Conservation (phyloP, 1,140 invertebrate species). For the Periplaneta americana region DNA sequence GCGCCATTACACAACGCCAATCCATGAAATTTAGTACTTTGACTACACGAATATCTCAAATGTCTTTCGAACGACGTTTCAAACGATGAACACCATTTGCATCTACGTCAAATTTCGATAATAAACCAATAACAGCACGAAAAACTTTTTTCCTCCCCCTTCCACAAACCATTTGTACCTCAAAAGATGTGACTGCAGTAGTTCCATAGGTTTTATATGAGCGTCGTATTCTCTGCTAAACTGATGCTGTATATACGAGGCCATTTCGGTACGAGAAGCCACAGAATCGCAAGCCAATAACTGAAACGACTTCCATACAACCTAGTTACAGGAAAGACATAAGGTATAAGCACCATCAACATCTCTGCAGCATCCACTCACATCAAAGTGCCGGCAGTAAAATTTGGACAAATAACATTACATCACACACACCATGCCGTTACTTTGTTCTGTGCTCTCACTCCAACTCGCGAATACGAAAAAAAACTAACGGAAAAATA, state of each 20-base stretch:
- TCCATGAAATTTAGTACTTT: too few relatives aligned
- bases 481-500: too few relatives aligned
- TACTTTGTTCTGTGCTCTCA: background rate
- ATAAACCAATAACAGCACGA: background rate
- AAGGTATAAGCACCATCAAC: background rate
- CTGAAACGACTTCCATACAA: background rate
- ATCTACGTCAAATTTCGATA: background rate
- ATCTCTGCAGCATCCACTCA: background rate
- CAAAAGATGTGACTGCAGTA: background rate
- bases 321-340: background rate
- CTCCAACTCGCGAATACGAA: too few relatives aligned
- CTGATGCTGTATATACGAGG: background rate
- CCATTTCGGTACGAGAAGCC: background rate
- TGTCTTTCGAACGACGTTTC: too few relatives aligned
- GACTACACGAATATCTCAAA: too few relatives aligned
- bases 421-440: background rate
- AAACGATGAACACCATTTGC: background rate
- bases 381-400: background rate
- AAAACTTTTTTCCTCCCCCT: background rate
- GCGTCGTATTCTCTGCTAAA: background rate
- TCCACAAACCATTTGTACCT: background rate
- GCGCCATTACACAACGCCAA: too few relatives aligned
- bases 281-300: background rate
- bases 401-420: background rate
- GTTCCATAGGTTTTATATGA: background rate